These are phyloP conservation scores for Malacosoma neustria DNA, from an alignment of 2,888 invertebrate species.

Conservation along the genomic window DNA sequence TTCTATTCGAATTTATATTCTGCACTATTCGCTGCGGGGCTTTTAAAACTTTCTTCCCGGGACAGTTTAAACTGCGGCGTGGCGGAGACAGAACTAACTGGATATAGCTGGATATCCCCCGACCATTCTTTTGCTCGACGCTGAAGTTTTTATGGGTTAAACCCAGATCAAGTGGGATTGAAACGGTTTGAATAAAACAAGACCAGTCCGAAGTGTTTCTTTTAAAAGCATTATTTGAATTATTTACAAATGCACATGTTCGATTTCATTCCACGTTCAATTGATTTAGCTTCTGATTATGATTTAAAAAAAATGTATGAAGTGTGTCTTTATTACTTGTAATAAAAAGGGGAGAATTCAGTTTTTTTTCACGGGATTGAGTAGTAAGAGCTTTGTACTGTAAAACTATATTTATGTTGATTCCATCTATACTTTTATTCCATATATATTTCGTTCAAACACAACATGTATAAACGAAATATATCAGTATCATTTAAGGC, in stretches of 20 bases:
- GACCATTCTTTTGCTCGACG: slow-evolving; percentile 45
- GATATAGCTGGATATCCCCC: slow-evolving; percentile 49
- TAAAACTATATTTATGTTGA: too few relatives aligned
- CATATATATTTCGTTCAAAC: too few relatives aligned
- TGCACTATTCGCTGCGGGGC: slow-evolving; percentile 35
- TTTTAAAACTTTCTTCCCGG: slow-evolving; percentile 56
- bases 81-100: slow-evolving; percentile 53
- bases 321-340: too few relatives aligned
- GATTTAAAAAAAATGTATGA: too few relatives aligned
- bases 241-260: neutral
- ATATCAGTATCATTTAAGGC: too few relatives aligned
- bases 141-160: slow-evolving; percentile 65
- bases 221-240: slow-evolving; percentile 22
- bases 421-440: too few relatives aligned
- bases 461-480: too few relatives aligned
- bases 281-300: too few relatives aligned
- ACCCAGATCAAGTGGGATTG: slow-evolving; percentile 56
- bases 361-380: too few relatives aligned
- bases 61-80: slow-evolving; percentile 47
- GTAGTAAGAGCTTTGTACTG: too few relatives aligned
- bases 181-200: slow-evolving; percentile 26
- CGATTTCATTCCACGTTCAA: neutral
- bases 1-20: slow-evolving; percentile 54
- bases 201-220: slow-evolving; percentile 21
- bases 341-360: too few relatives aligned